Percentiles rank a stretch among this genome's conserved stretches.
Conservation (phyloP, 2,113 vertebrate genomes). For the Elaphurus davidianus region DNA sequence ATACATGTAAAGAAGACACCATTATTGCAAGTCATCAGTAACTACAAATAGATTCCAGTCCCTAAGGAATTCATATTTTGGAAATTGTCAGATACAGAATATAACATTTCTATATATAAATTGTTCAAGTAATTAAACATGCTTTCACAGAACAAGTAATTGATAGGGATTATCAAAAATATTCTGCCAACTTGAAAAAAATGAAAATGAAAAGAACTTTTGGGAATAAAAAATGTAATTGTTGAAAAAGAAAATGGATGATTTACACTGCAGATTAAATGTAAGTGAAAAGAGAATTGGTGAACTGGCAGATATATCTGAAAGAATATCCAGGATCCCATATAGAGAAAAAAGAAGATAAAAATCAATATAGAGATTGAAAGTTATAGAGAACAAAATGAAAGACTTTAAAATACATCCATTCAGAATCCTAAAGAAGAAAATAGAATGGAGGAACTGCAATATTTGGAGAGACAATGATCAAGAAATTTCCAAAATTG, state of each 20-base stretch:
- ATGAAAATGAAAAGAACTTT: not conserved
- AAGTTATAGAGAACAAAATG: not conserved
- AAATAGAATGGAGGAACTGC: not conserved
- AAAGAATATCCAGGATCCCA: not conserved
- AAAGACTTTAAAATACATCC: not conserved
- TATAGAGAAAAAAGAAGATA: not conserved
- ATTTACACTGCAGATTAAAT: not conserved
- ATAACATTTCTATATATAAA: not conserved
- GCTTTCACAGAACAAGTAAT: not conserved
- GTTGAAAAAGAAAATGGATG: not conserved
- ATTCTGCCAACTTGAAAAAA: not conserved
- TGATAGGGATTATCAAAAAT: not conserved
- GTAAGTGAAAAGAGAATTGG: slow-evolving; percentile 1
- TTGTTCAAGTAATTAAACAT: slow-evolving; percentile 7
- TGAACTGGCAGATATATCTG: not conserved
- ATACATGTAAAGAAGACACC: not conserved
- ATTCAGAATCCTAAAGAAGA: not conserved
- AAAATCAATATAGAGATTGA: not conserved
- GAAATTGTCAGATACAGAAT: not conserved
- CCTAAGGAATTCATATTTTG: not conserved
- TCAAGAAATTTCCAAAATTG: not conserved
- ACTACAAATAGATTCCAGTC: not conserved
- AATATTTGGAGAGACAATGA: not conserved
- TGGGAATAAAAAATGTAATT: not conserved
- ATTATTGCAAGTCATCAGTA: not conserved